These are phyloP conservation scores for Gymnocypris eckloni DNA, from an alignment of 2,797 vertebrate species.

Conservation along the genomic window DNA sequence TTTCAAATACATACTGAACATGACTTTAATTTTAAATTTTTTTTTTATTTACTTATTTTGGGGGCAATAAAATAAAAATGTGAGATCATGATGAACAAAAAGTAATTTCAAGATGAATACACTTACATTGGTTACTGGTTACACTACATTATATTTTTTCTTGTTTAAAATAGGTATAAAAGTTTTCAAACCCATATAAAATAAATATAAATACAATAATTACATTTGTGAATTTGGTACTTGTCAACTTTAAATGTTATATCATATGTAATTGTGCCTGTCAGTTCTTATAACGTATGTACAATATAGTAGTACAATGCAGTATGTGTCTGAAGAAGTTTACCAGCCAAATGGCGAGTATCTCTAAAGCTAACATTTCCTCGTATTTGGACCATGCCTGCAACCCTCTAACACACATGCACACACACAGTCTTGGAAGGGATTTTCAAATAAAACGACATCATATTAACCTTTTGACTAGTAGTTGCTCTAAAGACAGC, in stretches of 20 bases:
- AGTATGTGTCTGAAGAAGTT: not conserved
- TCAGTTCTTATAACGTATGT: not conserved
- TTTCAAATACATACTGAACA: not conserved
- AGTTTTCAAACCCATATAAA: not conserved
- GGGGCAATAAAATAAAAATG: not conserved
- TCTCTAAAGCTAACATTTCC: not conserved
- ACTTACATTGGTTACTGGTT: not conserved
- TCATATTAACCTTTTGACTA: constrained; percentile 41
- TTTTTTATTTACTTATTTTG: not conserved
- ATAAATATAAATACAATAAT: not conserved
- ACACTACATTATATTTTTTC: not conserved
- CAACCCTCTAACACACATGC: not conserved
- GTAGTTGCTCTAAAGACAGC: constrained; percentile 38
- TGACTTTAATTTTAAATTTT: not conserved
- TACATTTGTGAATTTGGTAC: not conserved
- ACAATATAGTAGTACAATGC: not conserved
- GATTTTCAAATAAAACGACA: not conserved
- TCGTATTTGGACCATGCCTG: not conserved
- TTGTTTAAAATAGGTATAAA: not conserved
- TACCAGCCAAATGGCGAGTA: not conserved
- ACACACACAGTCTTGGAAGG: not conserved
- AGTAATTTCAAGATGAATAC: not conserved
- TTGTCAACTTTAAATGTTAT: not conserved
- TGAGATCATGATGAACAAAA: not conserved
- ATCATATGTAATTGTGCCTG: not conserved